phyloP scores from a whole-genome alignment of 2,113 vertebrate genomes.

The Chloebia gouldiae region DNA sequence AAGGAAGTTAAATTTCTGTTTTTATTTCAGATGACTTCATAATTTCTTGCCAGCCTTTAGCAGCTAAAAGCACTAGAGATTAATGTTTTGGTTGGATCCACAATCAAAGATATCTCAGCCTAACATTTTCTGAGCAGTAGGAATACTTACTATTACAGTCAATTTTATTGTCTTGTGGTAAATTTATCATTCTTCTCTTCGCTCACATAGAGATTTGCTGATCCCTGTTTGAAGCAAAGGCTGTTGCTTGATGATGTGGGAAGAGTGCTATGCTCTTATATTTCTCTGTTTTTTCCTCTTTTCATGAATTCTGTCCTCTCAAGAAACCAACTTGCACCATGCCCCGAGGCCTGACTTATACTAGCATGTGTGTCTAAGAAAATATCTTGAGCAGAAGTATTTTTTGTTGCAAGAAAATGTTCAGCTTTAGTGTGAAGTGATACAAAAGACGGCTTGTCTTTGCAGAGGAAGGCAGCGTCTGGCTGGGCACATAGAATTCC shows the following conservation, averaged over 20 bases:
- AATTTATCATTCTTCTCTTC: background rate
- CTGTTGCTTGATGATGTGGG: background rate
- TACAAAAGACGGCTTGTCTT: background rate
- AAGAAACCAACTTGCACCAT: background rate
- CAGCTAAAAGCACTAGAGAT: background rate
- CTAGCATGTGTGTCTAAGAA: background rate
- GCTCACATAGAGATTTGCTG: background rate
- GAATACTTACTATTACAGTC: background rate
- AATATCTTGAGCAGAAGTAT: background rate
- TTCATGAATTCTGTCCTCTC: background rate
- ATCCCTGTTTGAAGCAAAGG: background rate
- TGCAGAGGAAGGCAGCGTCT: background rate
- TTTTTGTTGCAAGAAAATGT: background rate
- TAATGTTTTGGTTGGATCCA: background rate
- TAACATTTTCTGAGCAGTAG: background rate
- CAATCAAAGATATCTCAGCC: background rate
- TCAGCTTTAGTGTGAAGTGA: background rate
- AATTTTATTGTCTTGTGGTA: background rate
- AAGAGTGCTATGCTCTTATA: background rate
- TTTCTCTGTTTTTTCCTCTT: background rate
- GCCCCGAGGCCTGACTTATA: background rate
- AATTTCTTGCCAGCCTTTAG: background rate
- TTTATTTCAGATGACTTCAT: background rate
- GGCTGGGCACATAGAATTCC: background rate
- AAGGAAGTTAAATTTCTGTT: background rate